phyloP scores from a whole-genome alignment of 2,888 invertebrate species.

The Erannis defoliaria region DNA sequence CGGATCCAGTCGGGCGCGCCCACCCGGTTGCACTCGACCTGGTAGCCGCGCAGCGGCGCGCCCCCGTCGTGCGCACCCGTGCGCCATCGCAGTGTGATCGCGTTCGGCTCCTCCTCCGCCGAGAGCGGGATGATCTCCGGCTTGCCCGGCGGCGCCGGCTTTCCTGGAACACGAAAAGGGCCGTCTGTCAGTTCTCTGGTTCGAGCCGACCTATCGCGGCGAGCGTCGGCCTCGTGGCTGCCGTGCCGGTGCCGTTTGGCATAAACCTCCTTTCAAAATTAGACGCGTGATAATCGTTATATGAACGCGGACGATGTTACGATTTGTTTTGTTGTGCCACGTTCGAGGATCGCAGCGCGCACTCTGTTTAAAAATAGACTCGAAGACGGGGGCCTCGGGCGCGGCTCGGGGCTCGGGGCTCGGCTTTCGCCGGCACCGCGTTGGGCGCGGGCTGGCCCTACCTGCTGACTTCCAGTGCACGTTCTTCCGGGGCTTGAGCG shows the following conservation, averaged over 20 bases:
- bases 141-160: slow-evolving; percentile 93
- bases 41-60: slow-evolving; percentile 93
- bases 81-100: slow-evolving; percentile 93
- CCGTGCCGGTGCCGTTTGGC: slow-evolving; percentile 66
- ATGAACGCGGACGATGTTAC: slow-evolving; percentile 79
- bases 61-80: slow-evolving; percentile 95
- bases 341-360: slow-evolving; percentile 77
- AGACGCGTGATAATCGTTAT: slow-evolving; percentile 81
- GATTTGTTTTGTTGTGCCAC: slow-evolving; percentile 86
- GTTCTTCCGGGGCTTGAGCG: slow-evolving; percentile 89
- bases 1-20: slow-evolving; percentile 95
- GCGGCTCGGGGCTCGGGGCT: neutral
- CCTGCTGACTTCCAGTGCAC: slow-evolving; percentile 95
- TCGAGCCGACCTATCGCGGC: slow-evolving; percentile 51
- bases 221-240: slow-evolving; percentile 47
- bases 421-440: slow-evolving; percentile 11
- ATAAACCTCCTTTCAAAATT: slow-evolving; percentile 79
- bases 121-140: slow-evolving; percentile 92
- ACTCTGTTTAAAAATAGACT: slow-evolving; percentile 81
- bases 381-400: slow-evolving; percentile 54
- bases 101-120: slow-evolving; percentile 92
- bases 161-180: slow-evolving; percentile 85
- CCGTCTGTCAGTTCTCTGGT: slow-evolving; percentile 41
- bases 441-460: slow-evolving; percentile 63
- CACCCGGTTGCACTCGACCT: slow-evolving; percentile 89